Evolutionary conservation across 2,113 vertebrate species (phyloP).

Genomic region (Oreochromis spilurus): DNA sequence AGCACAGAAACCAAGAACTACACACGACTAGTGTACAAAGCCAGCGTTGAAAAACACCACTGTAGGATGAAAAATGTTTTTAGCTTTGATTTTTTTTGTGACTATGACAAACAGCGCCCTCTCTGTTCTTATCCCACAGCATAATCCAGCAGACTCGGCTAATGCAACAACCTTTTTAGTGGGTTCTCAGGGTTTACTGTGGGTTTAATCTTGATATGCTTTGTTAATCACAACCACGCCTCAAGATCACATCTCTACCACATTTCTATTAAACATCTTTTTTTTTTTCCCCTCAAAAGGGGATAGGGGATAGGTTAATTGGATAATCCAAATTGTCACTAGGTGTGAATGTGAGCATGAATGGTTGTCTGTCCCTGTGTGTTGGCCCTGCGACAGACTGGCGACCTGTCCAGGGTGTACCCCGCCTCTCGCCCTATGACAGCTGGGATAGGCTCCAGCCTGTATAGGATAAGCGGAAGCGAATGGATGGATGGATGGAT

Average conservation of each 20-base stretch:
- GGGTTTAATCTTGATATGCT: not conserved
- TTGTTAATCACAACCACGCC: not conserved
- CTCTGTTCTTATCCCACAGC: not conserved
- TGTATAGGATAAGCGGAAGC: no score
- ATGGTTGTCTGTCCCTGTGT: no score
- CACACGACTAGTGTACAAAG: not conserved
- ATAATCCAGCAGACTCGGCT: accelerated
- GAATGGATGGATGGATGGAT: no score
- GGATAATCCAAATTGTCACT: no score
- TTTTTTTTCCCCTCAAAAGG: no score
- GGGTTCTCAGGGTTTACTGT: not conserved
- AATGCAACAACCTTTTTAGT: not conserved
- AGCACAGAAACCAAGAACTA: not conserved
- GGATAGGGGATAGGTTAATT: no score
- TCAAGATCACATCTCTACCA: not conserved
- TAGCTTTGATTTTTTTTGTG: not conserved
- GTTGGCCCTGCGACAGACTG: no score
- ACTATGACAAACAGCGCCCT: accelerated
- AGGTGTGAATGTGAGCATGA: no score
- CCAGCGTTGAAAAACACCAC: accelerated
- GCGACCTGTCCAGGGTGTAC: no score
- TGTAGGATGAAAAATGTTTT: not conserved
- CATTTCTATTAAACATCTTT: not conserved
- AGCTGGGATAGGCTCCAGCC: no score
- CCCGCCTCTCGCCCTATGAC: no score